Evolutionary conservation across 2,797 vertebrate species (phyloP).

Genomic region (Anguilla megastoma): DNA sequence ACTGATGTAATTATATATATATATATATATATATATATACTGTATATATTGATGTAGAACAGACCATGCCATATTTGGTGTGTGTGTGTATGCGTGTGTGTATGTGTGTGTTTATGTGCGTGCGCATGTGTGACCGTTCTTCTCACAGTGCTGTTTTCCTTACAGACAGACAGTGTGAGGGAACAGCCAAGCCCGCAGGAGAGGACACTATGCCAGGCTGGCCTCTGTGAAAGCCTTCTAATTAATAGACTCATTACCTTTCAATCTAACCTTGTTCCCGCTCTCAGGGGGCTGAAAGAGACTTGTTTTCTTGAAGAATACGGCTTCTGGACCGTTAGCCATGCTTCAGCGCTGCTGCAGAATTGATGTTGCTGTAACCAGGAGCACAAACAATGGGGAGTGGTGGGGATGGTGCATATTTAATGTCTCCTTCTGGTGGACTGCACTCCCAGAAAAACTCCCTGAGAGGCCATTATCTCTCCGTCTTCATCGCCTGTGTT

Average conservation of each 20-base stretch:
- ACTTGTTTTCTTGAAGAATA: slow-evolving; percentile 57
- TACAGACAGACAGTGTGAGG: slow-evolving; percentile 33
- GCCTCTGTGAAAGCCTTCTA: slow-evolving; percentile 66
- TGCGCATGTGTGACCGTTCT: not conserved
- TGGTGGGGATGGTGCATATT: slow-evolving; percentile 62
- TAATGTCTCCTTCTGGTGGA: slow-evolving; percentile 63
- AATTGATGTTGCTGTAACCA: slow-evolving; percentile 64
- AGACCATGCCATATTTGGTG: not conserved
- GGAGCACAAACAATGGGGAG: slow-evolving; percentile 58
- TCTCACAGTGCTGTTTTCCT: not conserved
- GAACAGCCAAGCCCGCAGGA: slow-evolving; percentile 34
- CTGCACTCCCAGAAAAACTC: slow-evolving; percentile 58
- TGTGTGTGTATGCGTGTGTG: not conserved
- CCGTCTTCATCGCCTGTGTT: slow-evolving; percentile 57
- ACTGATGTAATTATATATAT: too few species aligned
- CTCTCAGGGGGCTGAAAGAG: slow-evolving; percentile 62
- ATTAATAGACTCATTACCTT: slow-evolving; percentile 84
- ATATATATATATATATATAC: too few species aligned
- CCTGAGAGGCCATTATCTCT: slow-evolving; percentile 60
- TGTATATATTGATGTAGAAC: not conserved
- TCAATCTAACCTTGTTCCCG: slow-evolving; percentile 65
- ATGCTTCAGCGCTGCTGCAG: slow-evolving; percentile 58
- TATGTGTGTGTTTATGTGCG: not conserved
- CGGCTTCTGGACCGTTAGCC: slow-evolving; percentile 53
- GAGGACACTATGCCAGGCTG: slow-evolving; percentile 55